phyloP scores from a whole-genome alignment of 2,113 vertebrate genomes.

The Glaucomys volans region DNA sequence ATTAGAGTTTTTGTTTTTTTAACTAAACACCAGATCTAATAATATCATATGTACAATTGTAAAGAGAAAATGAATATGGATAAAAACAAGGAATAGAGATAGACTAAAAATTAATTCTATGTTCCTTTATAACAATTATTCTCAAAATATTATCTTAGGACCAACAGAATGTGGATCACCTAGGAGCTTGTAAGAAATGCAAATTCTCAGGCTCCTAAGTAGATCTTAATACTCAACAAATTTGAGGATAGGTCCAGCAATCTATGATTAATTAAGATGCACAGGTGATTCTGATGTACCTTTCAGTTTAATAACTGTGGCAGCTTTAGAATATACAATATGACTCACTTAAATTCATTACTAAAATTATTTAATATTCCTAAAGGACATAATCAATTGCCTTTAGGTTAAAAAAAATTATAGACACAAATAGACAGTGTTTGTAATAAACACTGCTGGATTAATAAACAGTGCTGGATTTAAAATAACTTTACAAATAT shows the following conservation, averaged over 20 bases:
- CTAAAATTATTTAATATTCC: constrained; percentile 50
- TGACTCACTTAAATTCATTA: neutral
- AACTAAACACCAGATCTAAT: neutral
- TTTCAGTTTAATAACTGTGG: neutral
- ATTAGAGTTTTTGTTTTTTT: neutral
- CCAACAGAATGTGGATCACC: neutral
- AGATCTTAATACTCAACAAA: neutral
- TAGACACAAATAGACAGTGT: neutral
- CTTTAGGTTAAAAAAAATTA: neutral
- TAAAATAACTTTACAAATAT: constrained; percentile 50
- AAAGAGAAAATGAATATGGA: constrained; percentile 2
- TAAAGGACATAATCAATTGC: constrained; percentile 44
- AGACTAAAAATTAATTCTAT: constrained; percentile 4
- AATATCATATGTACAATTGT: neutral
- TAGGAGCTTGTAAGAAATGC: neutral
- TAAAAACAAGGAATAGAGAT: neutral
- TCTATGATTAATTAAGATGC: neutral
- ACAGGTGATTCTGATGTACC: neutral
- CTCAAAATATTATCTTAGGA: neutral
- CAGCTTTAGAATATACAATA: neutral
- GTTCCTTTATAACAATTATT: neutral
- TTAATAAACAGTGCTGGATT: neutral
- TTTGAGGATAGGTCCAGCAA: neutral
- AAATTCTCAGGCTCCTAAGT: neutral
- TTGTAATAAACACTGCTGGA: no score